Evolutionary conservation across 1,140 invertebrate species (phyloP), one percentile per base, ranked within the genome.

Genomic region (Hestina assimilis): DNA sequence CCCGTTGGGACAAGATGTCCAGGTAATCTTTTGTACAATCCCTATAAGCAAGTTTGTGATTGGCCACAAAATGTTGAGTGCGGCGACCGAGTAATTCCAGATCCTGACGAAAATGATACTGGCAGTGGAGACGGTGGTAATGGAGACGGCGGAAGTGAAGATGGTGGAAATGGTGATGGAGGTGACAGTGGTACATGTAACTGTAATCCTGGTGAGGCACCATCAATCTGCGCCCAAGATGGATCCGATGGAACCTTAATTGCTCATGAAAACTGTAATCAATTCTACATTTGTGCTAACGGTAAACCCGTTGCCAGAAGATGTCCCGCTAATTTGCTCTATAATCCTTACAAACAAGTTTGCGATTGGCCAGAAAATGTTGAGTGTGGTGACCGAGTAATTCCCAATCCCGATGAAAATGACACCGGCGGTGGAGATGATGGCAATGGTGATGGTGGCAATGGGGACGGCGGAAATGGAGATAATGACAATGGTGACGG

Each of bases 311-410:
- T 63, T 15, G 9, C 59, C n/a, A 12, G 63, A 0, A 26, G 7
- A 0, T 75, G 72, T 24, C 64, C 59, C 6, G 6, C 3, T 8
- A 38, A 24, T 1, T 40, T 70, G 5, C 33, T 67, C 0, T 79
- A 60, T 24, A 72, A 74, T 23, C 63, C 72, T 14, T n/a, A 33
- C 1, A 56, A 7, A 5, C 33, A 59, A 14, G n/a, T 24, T 15
- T 80, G 77, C 35, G 67, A 77, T 35, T 74, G 67, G 90, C 80
- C 92, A 23, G 53, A 87, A 42, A 79, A 89, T 63, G 91, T 95
- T 5, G 46, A 63, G 8, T 77, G 74, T 41, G 59, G 57, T n/a
- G 55, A 56, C 6, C 61, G 66, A 52, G 14, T 55, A 29, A 57
- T 57, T 3, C 59, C 62, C 17, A 50, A 53, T 20, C 14, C 21